These are phyloP conservation scores for Chloropsis cyanopogon DNA, from an alignment of 2,113 vertebrate species.

Conservation along the genomic window DNA sequence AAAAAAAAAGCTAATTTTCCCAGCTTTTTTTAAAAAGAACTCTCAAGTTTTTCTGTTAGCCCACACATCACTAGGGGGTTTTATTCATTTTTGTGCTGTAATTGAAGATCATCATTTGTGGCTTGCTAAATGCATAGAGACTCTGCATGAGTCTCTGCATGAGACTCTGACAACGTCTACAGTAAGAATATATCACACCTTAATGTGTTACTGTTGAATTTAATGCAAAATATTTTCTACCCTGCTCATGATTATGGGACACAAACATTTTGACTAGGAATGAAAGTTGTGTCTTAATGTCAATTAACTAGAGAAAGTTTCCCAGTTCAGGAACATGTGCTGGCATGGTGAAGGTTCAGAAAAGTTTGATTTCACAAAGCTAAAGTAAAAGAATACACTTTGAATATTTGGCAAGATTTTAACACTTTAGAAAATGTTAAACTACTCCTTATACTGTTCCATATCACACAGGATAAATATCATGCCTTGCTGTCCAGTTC, in stretches of 20 bases:
- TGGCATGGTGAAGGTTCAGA: background rate
- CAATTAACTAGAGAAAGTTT: background rate
- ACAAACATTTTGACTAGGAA: background rate
- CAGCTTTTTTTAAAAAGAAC: background rate
- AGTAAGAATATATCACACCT: background rate
- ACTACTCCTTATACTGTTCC: background rate
- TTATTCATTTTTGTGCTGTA: background rate
- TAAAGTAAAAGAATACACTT: background rate
- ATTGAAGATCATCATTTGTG: background rate
- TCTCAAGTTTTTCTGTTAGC: background rate
- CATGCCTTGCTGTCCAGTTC: background rate
- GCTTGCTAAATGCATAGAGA: background rate
- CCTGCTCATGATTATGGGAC: background rate
- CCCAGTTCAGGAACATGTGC: background rate
- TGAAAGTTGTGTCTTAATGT: background rate
- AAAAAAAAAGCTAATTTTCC: background rate
- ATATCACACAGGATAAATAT: background rate
- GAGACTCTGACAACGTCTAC: too few relatives aligned
- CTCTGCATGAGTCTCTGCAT: too few relatives aligned
- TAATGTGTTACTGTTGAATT: background rate
- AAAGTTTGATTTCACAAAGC: background rate
- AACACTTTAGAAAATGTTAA: background rate
- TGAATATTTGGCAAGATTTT: background rate
- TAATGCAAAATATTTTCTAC: background rate
- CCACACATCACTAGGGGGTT: accelerated